These are phyloP conservation scores for Danio kyathit DNA, from an alignment of 2,797 vertebrate genomes.

Conservation along the genomic window DNA sequence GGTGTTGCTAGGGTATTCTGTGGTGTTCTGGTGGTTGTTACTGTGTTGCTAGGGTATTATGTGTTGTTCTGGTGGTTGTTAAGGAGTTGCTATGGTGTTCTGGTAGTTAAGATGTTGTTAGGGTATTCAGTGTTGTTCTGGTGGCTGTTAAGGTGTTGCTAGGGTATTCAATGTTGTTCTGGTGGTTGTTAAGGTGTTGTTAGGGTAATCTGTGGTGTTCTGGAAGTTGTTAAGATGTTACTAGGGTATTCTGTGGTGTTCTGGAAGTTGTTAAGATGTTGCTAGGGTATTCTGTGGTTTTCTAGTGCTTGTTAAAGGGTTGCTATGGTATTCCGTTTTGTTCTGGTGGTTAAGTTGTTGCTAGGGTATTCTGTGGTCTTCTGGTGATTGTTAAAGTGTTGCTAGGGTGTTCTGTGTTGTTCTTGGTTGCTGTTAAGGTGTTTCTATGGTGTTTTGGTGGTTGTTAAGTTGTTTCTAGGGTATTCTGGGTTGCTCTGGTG, in stretches of 20 bases:
- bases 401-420: not conserved
- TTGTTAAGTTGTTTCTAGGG: too few species aligned
- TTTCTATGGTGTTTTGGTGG: not conserved
- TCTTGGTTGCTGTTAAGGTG: not conserved
- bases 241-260: too few species aligned
- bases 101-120: too few species aligned
- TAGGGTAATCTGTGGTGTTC: too few species aligned
- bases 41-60: too few species aligned
- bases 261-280: not conserved
- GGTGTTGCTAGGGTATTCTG: not conserved
- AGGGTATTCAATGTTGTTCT: too few species aligned
- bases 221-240: too few species aligned
- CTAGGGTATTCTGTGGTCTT: not conserved
- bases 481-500: too few species aligned
- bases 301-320: not conserved
- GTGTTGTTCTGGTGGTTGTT: not conserved
- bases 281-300: not conserved
- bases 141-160: too few species aligned
- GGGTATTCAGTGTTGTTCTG: too few species aligned
- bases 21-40: not conserved
- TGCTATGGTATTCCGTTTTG: not conserved
- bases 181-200: too few species aligned
- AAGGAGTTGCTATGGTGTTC: too few species aligned
- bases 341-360: not conserved
- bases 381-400: not conserved